Evolutionary conservation across 2,888 invertebrate genomes (phyloP).

Genomic region (Sthenelais limicola): DNA sequence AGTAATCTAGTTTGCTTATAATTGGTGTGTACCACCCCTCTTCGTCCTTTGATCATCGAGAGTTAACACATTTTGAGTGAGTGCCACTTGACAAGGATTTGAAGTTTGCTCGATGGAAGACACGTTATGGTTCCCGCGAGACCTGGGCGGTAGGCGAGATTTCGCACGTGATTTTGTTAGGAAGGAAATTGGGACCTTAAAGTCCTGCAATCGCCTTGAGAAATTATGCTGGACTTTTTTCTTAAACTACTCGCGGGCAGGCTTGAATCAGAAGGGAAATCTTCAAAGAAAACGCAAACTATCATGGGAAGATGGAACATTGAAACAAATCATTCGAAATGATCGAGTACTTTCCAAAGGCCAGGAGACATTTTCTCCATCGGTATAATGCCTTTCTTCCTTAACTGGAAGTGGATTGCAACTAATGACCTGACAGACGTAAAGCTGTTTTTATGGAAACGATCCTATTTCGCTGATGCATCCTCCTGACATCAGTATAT

Average conservation of each 20-base stretch:
- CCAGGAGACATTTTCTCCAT: too few relatives aligned
- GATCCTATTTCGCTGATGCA: too few relatives aligned
- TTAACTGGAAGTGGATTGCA: too few relatives aligned
- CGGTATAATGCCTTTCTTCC: too few relatives aligned
- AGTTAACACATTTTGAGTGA: conserved; percentile 34
- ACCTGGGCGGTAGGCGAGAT: conserved; percentile 17
- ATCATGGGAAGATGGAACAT: too few relatives aligned
- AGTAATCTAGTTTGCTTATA: conserved; percentile 29
- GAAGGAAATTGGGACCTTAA: conserved; percentile 11
- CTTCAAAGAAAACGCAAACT: too few relatives aligned
- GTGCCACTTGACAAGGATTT: conserved; percentile 24
- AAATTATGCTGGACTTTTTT: conserved; percentile 9
- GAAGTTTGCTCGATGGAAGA: conserved; percentile 17
- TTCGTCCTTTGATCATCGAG: conserved; percentile 22
- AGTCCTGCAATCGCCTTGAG: conserved; percentile 30
- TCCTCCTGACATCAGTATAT: too few relatives aligned
- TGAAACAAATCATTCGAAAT: too few relatives aligned
- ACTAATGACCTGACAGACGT: too few relatives aligned
- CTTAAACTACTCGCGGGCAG: neutral
- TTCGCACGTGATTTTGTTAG: conserved; percentile 34
- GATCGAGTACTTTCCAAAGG: too few relatives aligned
- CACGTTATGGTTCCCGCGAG: conserved; percentile 22
- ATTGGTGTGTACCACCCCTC: conserved; percentile 18
- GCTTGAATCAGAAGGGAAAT: neutral
- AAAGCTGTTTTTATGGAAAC: too few relatives aligned